phyloP scores from a whole-genome alignment of 1,140 invertebrate species.

The Bombus superbus region DNA sequence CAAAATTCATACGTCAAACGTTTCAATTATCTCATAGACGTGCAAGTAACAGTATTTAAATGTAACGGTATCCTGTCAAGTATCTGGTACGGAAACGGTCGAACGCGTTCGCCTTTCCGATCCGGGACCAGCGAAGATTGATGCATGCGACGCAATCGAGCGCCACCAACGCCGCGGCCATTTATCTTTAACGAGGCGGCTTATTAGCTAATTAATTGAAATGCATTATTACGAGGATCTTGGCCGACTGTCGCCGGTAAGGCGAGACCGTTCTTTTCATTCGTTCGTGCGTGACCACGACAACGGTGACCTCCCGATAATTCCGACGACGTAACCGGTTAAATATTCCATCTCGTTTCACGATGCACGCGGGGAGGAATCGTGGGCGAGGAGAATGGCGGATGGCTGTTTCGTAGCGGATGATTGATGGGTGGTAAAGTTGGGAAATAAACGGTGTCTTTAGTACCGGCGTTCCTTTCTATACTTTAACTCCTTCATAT shows the following conservation, averaged over 20 bases:
- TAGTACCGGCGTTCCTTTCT: too few species aligned
- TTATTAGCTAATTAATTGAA: conserved; percentile 72
- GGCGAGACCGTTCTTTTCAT: conserved; percentile 55
- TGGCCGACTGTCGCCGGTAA: conserved; percentile 54
- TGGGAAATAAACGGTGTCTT: not conserved
- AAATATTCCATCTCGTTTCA: conserved; percentile 46
- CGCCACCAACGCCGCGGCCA: conserved; percentile 63
- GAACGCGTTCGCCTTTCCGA: not conserved
- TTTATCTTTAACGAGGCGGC: conserved; percentile 65
- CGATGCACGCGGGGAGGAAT: conserved; percentile 1
- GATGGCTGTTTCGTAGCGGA: not conserved
- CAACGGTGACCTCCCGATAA: conserved; percentile 31
- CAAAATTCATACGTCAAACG: not conserved
- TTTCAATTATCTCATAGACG: not conserved
- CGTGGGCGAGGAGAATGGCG: not conserved
- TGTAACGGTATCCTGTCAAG: not conserved
- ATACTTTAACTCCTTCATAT: not conserved
- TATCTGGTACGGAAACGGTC: not conserved
- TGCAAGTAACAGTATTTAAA: not conserved
- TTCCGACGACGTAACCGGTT: conserved; percentile 38
- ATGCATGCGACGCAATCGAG: conserved; percentile 27
- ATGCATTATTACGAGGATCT: conserved; percentile 65
- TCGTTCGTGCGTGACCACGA: conserved; percentile 19
- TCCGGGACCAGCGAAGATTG: not conserved
- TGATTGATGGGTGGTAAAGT: conserved; percentile 22